phyloP scores from a whole-genome alignment of 2,113 vertebrate genomes.

The Pituophis catenifer region DNA sequence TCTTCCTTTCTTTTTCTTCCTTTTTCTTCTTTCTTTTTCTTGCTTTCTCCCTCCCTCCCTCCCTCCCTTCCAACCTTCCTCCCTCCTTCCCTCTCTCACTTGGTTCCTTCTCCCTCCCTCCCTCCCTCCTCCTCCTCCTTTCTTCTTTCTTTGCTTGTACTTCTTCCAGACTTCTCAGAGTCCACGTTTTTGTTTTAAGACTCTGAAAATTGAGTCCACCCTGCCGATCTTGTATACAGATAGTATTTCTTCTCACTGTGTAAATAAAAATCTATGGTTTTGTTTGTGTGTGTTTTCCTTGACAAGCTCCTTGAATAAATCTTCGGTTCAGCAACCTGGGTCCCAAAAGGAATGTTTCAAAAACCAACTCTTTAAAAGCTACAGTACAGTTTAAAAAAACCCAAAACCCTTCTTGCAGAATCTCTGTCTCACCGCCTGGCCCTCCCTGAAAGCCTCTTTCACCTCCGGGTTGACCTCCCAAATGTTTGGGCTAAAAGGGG shows the following conservation, averaged over 20 bases:
- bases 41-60: too few relatives aligned
- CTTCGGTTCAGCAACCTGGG: not conserved
- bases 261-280: not conserved
- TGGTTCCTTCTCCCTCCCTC: too few relatives aligned
- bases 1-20: too few relatives aligned
- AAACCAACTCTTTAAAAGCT: not conserved
- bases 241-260: not conserved
- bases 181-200: not conserved
- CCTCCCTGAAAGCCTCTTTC: not conserved
- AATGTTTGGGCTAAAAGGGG: not conserved
- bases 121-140: too few relatives aligned
- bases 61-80: accelerated
- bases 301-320: not conserved
- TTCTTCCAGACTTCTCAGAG: not conserved
- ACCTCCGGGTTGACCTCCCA: not conserved
- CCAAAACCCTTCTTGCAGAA: not conserved
- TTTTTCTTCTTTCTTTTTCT: too few relatives aligned
- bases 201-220: not conserved
- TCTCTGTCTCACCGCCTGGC: not conserved
- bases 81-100: too few relatives aligned
- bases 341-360: not conserved
- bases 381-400: not conserved
- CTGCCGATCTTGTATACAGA: not conserved
- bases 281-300: not conserved
- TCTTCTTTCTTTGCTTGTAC: not conserved